Evolutionary conservation across 2,888 invertebrate species (phyloP).

Genomic region (Trachelus troglodyta): DNA sequence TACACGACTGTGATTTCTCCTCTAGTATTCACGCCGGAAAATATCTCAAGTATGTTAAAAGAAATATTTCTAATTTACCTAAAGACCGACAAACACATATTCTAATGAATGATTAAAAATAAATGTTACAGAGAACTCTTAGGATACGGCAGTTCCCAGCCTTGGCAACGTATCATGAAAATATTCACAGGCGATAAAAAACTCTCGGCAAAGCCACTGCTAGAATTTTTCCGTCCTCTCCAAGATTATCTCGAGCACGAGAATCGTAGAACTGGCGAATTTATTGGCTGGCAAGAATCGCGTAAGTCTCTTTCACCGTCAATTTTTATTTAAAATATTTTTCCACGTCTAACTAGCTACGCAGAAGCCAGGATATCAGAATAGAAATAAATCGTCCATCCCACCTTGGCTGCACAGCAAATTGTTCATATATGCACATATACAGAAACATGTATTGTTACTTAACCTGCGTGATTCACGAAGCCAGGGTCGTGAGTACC

Average conservation of each 20-base stretch:
- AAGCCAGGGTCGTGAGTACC: background rate
- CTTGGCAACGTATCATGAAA: slow-evolving; percentile 15
- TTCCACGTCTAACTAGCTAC: background rate
- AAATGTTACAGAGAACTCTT: background rate
- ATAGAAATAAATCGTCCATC: background rate
- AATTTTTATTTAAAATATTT: background rate
- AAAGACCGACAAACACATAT: background rate
- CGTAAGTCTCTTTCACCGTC: background rate
- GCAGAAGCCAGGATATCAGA: background rate
- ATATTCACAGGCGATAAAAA: slow-evolving; percentile 4
- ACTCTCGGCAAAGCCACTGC: background rate
- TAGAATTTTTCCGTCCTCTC: slow-evolving; percentile 7
- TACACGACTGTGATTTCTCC: background rate
- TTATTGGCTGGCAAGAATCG: background rate
- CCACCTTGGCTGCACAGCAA: background rate
- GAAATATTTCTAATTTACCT: background rate
- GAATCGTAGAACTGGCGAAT: background rate
- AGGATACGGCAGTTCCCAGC: background rate
- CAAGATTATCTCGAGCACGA: slow-evolving; percentile 3
- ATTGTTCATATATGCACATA: background rate
- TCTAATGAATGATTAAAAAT: background rate
- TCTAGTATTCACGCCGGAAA: background rate
- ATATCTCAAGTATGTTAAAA: background rate
- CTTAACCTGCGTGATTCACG: background rate
- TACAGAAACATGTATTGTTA: background rate